phyloP scores from a whole-genome alignment of 2,888 invertebrate genomes.

The Brenthis ino region DNA sequence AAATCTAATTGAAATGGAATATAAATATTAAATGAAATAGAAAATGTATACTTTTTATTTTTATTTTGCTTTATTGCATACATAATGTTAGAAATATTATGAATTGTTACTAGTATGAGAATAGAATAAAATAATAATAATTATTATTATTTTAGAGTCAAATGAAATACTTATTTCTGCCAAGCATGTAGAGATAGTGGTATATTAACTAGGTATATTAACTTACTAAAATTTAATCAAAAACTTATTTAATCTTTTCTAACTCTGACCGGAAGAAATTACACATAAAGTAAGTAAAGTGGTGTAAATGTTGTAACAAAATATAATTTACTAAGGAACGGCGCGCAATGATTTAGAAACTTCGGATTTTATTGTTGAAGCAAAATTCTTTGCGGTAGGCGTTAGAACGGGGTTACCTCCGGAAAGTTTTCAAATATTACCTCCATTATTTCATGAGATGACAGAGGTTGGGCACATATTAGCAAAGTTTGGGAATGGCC shows the following conservation, averaged over 20 bases:
- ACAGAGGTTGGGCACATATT: conserved; percentile 82
- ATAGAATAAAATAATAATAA: no score
- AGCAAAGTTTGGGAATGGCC: conserved; percentile 71
- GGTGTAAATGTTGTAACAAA: conserved; percentile 30
- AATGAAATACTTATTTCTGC: no score
- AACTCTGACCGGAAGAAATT: conserved; percentile 20
- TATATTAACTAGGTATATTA: no score
- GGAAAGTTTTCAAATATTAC: conserved; percentile 80
- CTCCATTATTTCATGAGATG: conserved; percentile 79
- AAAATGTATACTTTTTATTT: no score
- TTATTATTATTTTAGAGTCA: no score
- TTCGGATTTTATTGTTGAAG: conserved; percentile 65
- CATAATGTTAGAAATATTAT: no score
- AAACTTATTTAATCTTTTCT: conserved; percentile 28
- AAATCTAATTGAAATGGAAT: no score
- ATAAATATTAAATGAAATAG: no score
- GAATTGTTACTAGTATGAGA: no score
- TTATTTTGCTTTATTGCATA: no score
- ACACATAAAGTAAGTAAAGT: conserved; percentile 24
- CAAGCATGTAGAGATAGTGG: no score
- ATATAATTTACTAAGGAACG: conserved; percentile 34
- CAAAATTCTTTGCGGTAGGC: conserved; percentile 71
- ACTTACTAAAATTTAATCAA: not conserved
- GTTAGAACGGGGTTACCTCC: conserved; percentile 64
- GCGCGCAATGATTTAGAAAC: conserved; percentile 56